Evolutionary conservation across 2,797 vertebrate species (phyloP).

Genomic region (Enteromius fasciolatus): DNA sequence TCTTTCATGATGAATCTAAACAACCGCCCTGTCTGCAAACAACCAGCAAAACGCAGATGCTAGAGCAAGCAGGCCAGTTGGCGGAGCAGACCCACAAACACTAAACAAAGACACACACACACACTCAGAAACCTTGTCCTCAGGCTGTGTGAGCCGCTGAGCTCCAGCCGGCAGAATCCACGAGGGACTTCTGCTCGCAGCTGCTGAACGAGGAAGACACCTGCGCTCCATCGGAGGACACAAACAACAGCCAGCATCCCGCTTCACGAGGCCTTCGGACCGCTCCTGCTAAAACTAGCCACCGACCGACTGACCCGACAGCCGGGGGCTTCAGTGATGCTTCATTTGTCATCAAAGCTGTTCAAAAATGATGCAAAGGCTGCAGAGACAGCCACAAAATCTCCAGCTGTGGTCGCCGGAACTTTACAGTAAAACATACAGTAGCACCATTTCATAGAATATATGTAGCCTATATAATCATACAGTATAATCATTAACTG

Average conservation of each 20-base stretch:
- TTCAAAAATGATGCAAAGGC: not conserved
- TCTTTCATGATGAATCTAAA: conserved; percentile 9
- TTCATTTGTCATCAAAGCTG: not conserved
- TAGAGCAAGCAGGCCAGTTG: not conserved
- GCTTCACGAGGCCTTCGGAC: conserved; percentile 34
- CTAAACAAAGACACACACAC: conserved; percentile 9
- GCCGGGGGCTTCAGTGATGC: not conserved
- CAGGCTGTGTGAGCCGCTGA: not conserved
- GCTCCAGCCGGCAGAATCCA: not conserved
- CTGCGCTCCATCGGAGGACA: conserved; percentile 30
- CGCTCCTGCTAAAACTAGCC: no score
- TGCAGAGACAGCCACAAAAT: not conserved
- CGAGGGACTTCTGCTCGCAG: not conserved
- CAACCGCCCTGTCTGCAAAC: not conserved
- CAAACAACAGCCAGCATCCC: conserved; percentile 42
- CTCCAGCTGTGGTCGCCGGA: no score
- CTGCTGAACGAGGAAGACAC: conserved; percentile 27
- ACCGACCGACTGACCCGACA: no score
- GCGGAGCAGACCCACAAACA: not conserved
- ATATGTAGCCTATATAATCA: no score
- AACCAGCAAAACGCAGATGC: not conserved
- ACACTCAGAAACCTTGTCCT: not conserved
- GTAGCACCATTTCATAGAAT: no score
- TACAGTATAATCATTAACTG: no score
- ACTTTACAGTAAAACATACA: no score